Evolutionary conservation across 2,113 vertebrate species (phyloP).

Genomic region (Noturus placidus): DNA sequence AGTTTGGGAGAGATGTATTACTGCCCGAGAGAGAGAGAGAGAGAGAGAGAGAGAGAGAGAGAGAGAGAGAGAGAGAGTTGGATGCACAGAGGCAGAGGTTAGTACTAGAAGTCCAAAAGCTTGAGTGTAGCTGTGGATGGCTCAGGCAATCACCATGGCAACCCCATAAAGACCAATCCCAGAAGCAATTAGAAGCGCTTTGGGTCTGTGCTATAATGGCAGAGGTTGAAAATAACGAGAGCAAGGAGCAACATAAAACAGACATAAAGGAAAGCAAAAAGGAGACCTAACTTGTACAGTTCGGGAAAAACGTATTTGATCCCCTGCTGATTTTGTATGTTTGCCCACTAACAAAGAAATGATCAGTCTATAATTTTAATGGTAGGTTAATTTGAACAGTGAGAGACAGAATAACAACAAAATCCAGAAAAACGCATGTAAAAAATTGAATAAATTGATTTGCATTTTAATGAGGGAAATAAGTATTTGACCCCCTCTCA

Average conservation of each 20-base stretch:
- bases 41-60: slow-evolving; percentile 37
- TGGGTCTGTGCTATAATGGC: slow-evolving; percentile 66
- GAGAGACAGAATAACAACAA: too few relatives aligned
- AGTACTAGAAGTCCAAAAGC: slow-evolving; percentile 43
- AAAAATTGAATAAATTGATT: too few relatives aligned
- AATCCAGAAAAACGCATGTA: too few relatives aligned
- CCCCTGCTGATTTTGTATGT: too few relatives aligned
- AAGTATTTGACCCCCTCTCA: too few relatives aligned
- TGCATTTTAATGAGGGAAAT: too few relatives aligned
- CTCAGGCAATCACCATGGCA: slow-evolving; percentile 74
- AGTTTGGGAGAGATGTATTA: slow-evolving; percentile 1
- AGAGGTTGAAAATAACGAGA: slow-evolving; percentile 63
- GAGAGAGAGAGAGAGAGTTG: slow-evolving; percentile 53
- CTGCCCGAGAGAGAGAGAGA: slow-evolving; percentile 42
- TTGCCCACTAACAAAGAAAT: too few relatives aligned
- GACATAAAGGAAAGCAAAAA: slow-evolving; percentile 57
- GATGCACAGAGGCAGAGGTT: slow-evolving; percentile 51
- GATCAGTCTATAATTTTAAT: too few relatives aligned
- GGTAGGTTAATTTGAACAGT: too few relatives aligned
- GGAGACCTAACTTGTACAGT: neutral
- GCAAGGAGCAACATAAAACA: slow-evolving; percentile 49
- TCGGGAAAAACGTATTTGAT: too few relatives aligned
- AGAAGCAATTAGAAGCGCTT: slow-evolving; percentile 72
- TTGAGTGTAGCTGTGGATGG: slow-evolving; percentile 58
- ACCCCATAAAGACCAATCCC: slow-evolving; percentile 75